Conservation (phyloP, 2,113 vertebrate genomes). For the Prunella himalayana region DNA sequence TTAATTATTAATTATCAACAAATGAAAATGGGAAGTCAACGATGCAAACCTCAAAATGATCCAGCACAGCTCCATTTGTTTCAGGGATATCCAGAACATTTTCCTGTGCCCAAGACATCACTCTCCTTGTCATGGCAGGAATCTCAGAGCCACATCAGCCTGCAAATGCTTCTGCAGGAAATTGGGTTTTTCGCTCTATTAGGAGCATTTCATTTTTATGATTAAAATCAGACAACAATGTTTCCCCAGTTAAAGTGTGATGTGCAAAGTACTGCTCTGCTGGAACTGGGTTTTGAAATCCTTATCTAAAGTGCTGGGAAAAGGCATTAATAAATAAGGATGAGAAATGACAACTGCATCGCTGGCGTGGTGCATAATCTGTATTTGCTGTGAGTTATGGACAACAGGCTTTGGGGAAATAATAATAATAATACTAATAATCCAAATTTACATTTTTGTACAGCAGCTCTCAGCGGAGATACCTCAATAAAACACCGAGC, state of each 20-base stretch:
- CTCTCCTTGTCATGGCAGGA: background rate
- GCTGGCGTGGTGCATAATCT: background rate
- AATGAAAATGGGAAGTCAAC: background rate
- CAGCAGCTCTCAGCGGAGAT: too few relatives aligned
- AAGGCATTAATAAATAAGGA: slow-evolving; percentile 34
- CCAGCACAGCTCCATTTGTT: slow-evolving; percentile 18
- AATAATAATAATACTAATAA: background rate
- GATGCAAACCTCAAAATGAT: background rate
- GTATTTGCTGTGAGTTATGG: background rate
- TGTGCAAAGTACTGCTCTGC: background rate
- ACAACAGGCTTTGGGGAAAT: background rate
- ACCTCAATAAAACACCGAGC: too few relatives aligned
- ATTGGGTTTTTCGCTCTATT: slow-evolving; percentile 66
- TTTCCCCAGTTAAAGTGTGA: slow-evolving; percentile 35
- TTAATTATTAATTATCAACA: background rate
- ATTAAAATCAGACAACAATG: slow-evolving; percentile 68
- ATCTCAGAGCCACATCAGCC: slow-evolving; percentile 54
- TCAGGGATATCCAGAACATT: background rate
- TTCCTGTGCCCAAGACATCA: background rate
- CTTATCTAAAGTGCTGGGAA: slow-evolving; percentile 51
- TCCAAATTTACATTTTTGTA: too few relatives aligned
- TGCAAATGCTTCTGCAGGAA: slow-evolving; percentile 54
- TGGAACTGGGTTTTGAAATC: slow-evolving; percentile 13
- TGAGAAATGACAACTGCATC: slow-evolving; percentile 26
- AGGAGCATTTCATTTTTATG: slow-evolving; percentile 62